Conservation (phyloP, 2,113 vertebrate genomes). For the Saguinus imperator region DNA sequence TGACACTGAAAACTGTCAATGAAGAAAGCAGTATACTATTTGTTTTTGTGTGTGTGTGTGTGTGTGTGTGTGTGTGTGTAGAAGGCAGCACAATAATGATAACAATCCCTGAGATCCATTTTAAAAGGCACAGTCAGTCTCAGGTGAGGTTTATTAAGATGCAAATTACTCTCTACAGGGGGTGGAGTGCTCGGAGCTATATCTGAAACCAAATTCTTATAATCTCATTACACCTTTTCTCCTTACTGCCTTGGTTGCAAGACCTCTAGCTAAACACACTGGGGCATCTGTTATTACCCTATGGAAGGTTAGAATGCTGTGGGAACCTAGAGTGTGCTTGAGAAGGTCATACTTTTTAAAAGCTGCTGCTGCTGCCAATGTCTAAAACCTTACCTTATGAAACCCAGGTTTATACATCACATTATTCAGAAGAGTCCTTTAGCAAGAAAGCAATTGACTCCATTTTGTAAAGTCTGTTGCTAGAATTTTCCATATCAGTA, state of each 20-base stretch:
- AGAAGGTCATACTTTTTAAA: slow-evolving; percentile 30
- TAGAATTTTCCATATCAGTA: not conserved
- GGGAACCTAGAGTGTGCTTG: not conserved
- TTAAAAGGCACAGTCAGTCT: not conserved
- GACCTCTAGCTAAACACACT: slow-evolving; percentile 44
- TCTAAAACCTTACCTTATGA: not conserved
- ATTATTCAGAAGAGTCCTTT: not conserved
- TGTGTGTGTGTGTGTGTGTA: not conserved
- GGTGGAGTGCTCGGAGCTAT: not conserved
- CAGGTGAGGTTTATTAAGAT: slow-evolving; percentile 33
- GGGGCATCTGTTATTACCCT: not conserved
- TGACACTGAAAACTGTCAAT: not conserved
- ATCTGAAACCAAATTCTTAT: slow-evolving; percentile 39
- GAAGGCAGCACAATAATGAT: not conserved
- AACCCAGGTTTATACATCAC: not conserved
- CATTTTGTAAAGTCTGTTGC: not conserved
- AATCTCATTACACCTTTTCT: slow-evolving; percentile 38
- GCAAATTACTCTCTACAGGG: slow-evolving; percentile 21
- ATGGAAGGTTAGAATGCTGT: slow-evolving; percentile 47
- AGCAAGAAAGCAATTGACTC: not conserved
- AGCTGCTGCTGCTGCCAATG: not conserved
- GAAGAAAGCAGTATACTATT: not conserved
- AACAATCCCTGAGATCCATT: not conserved
- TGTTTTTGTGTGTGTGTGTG: not conserved
- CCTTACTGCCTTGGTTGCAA: not conserved